These are phyloP conservation scores for Diogma glabrata DNA, from an alignment of 2,888 invertebrate species.

Conservation along the genomic window DNA sequence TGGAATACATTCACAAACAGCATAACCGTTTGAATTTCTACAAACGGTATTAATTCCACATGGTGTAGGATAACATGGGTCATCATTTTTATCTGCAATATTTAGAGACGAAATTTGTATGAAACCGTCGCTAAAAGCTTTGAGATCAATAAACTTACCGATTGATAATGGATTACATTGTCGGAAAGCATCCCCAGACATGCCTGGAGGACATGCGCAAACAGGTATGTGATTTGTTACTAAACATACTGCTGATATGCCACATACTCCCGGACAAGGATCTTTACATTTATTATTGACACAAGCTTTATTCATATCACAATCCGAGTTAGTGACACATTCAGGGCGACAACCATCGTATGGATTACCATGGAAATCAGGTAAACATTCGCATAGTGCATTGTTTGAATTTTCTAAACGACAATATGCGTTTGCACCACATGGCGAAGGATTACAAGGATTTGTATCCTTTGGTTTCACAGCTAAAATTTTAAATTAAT, in stretches of 20 bases:
- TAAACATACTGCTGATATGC: constrained; percentile 68
- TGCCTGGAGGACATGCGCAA: constrained; percentile 50
- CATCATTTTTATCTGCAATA: constrained; percentile 25
- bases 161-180: constrained; percentile 34
- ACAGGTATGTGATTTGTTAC: constrained; percentile 56
- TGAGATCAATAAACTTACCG: not conserved
- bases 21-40: constrained; percentile 40
- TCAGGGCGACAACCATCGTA: constrained; percentile 70
- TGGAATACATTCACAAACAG: constrained; percentile 62
- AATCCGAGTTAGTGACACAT: constrained; percentile 77
- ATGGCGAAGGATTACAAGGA: constrained; percentile 60
- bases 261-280: constrained; percentile 73
- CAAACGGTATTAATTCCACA: constrained; percentile 73
- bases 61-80: constrained; percentile 58
- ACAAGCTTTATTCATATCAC: constrained; percentile 70
- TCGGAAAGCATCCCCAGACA: constrained; percentile 51
- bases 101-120: constrained; percentile 8
- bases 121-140: not conserved
- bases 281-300: constrained; percentile 71
- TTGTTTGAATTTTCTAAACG: constrained; percentile 42
- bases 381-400: constrained; percentile 45
- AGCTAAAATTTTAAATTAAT: constrained; percentile 16
- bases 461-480: constrained; percentile 38
- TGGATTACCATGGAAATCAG: constrained; percentile 62
- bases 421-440: constrained; percentile 58